Base-by-base conservation (phyloP, 1,140 invertebrate genomes). In the Micrasema minimum region DNA sequence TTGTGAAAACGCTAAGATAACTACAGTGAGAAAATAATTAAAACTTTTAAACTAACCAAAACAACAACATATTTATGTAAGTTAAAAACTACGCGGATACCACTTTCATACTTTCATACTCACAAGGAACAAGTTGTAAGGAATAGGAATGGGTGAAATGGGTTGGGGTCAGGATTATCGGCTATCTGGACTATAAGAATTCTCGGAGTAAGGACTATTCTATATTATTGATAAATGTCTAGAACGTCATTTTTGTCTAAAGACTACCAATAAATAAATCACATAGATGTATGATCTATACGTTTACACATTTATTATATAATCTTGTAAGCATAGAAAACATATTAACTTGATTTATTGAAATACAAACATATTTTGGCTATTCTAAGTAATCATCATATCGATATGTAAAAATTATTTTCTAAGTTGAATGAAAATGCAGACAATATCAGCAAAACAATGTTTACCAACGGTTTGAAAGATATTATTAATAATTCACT, bases 51-150 rank as follows among this genome's bases (percentile, higher is more conserved):
- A 38, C 26, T 31, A 31, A 31, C 26, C 26, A 31, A 31, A 31
- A 31, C 26, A 31, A 31, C 2, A 31, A 7, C 7, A 31, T n/a
- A 35, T 57, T 35, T 59, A 55, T 51, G 37, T n/a, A 67, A 74
- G 70, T 64, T 67, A 38, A 48, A 51, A 64, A 53, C 72, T 74
- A 74, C 66, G 64, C 51, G 51, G 66, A 74, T 37, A 70, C 64
- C 72, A 70, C 72, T 67, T 67, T 37, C 70, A 67, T 57, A 55
- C 70, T 57, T 64, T 53, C 69, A 71, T 7, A 31, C 26, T 31
- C 7, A 31, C 22, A 37, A 51, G 43, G 38, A 26, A 26, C 12
- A 48, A 31, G 26, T 31, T 31, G 26, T 4, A 31, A 31, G 7
- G 26, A 7, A 31, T 2, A 31, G 26, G 26, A 31, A 4, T 31